Conservation (phyloP, 2,113 vertebrate genomes). For the Melanotaenia duboulayi region DNA sequence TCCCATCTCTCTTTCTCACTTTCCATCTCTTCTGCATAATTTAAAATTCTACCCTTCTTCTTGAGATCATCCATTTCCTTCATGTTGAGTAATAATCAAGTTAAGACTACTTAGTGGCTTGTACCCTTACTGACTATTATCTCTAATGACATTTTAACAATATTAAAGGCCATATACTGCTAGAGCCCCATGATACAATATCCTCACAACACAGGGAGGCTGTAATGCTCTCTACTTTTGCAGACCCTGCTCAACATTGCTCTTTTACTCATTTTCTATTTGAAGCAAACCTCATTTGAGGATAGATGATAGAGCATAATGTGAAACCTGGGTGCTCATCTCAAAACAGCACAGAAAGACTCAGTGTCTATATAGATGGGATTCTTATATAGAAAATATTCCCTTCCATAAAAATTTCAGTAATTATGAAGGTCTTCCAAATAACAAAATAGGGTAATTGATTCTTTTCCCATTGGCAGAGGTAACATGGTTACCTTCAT, state of each 20-base stretch:
- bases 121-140: slow-evolving; percentile 61
- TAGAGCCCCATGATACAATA: slow-evolving; percentile 46
- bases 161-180: slow-evolving; percentile 60
- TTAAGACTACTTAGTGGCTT: slow-evolving; percentile 69
- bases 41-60: slow-evolving; percentile 48
- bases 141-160: slow-evolving; percentile 66
- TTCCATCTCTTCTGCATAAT: slow-evolving; percentile 38
- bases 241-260: slow-evolving; percentile 10
- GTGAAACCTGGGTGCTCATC: background rate
- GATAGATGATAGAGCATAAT: background rate
- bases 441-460: no score
- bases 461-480: no score
- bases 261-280: slow-evolving; percentile 1
- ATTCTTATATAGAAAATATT: no score
- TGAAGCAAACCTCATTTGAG: background rate
- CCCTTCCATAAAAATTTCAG: no score
- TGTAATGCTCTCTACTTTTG: slow-evolving; percentile 25
- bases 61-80: slow-evolving; percentile 66
- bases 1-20: slow-evolving; percentile 22
- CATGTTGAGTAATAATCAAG: slow-evolving; percentile 58
- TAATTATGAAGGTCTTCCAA: no score
- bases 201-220: slow-evolving; percentile 27
- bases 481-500: no score
- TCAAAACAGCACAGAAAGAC: background rate
- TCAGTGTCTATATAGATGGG: no score